Percentiles rank a stretch among this genome's conserved stretches.
phyloP scores from a whole-genome alignment of 2,888 invertebrate genomes.

The Dasysyrphus tricinctus region DNA sequence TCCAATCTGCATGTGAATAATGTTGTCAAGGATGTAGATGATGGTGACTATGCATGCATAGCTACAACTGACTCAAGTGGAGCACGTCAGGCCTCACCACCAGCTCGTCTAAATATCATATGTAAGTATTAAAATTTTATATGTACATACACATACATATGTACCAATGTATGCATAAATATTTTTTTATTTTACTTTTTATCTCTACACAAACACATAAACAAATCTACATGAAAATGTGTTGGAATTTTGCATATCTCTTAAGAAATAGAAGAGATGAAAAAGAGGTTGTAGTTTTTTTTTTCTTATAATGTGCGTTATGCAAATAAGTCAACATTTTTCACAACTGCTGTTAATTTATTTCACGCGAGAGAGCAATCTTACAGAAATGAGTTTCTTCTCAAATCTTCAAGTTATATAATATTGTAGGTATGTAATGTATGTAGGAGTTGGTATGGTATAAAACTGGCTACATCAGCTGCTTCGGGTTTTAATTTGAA shows the following conservation, averaged over 20 bases:
- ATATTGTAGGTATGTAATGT: background rate
- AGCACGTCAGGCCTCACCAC: conserved; percentile 83
- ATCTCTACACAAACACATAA: background rate
- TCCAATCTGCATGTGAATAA: conserved; percentile 82
- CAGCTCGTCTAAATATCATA: conserved; percentile 82
- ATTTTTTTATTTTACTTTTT: background rate
- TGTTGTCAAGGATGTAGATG: conserved; percentile 80
- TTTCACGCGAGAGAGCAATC: conserved; percentile 51
- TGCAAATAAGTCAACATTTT: conserved; percentile 60
- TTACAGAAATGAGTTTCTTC: conserved; percentile 40
- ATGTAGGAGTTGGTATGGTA: background rate
- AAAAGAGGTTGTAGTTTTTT: background rate
- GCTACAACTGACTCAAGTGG: conserved; percentile 82
- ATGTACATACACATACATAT: background rate
- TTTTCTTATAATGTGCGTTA: conserved; percentile 11
- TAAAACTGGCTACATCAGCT: conserved; percentile 4
- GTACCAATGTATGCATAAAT: background rate
- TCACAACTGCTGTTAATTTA: conserved; percentile 63
- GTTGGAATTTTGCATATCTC: conserved; percentile 19
- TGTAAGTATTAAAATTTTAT: conserved; percentile 81
- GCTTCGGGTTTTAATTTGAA: conserved; percentile 21
- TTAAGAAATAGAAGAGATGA: background rate
- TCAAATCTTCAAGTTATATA: conserved; percentile 27
- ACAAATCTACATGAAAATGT: background rate
- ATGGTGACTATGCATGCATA: conserved; percentile 83